phyloP scores from a whole-genome alignment of 2,797 vertebrate species.

The Hydrocynus forskahlii region DNA sequence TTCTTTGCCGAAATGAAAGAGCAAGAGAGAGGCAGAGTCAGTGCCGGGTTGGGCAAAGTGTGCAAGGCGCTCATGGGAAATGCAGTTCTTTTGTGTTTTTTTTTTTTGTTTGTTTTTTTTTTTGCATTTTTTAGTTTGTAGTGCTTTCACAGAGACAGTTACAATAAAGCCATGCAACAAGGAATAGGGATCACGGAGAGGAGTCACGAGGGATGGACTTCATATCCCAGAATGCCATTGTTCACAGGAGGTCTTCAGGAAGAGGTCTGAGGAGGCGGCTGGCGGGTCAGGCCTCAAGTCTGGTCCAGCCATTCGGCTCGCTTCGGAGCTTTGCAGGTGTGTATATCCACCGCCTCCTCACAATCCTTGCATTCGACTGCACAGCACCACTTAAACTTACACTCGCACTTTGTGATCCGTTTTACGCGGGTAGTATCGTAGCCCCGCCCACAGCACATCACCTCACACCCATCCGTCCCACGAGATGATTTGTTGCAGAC shows the following conservation, averaged over 20 bases:
- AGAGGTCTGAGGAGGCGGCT: constrained; percentile 54
- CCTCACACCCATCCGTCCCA: constrained; percentile 94
- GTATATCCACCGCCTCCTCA: constrained; percentile 93
- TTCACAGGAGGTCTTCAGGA: constrained; percentile 76
- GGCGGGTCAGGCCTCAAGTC: constrained; percentile 71
- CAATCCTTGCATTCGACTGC: constrained; percentile 97
- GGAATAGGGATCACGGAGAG: constrained; percentile 66
- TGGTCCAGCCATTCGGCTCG: constrained; percentile 83
- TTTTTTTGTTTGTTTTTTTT: constrained; percentile 46
- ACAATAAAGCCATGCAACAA: constrained; percentile 81
- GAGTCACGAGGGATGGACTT: constrained; percentile 77
- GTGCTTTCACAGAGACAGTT: constrained; percentile 78
- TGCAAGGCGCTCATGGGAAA: constrained; percentile 68
- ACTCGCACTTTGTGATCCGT: constrained; percentile 96
- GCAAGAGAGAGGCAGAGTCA: constrained; percentile 51
- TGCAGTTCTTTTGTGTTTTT: constrained; percentile 63
- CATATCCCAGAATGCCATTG: constrained; percentile 82
- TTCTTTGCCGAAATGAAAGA: constrained; percentile 52
- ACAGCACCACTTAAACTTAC: constrained; percentile 99
- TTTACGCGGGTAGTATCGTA: constrained; percentile 95
- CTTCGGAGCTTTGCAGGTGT: constrained; percentile 97
- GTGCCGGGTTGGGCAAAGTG: constrained; percentile 53
- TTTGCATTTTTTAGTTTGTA: constrained; percentile 59
- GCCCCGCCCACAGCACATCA: constrained; percentile 98
- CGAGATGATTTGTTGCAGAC: constrained; percentile 92